Evolutionary conservation across 2,113 vertebrate genomes (phyloP).

Genomic region (Nettapus auritus): DNA sequence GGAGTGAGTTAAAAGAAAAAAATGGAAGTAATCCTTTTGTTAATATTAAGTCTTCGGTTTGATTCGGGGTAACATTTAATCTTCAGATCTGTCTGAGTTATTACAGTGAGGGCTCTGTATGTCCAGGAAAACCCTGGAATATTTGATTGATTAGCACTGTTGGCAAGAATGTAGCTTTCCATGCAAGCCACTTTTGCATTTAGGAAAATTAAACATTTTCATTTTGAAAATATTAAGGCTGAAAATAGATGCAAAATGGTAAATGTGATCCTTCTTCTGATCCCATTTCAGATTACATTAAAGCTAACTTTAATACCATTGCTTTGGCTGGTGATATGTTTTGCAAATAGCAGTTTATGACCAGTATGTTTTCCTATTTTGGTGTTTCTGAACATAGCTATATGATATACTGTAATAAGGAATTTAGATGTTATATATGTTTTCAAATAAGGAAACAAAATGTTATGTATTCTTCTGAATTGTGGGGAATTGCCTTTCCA

Average conservation of each 20-base stretch:
- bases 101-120: not conserved
- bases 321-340: not conserved
- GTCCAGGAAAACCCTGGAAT: not conserved
- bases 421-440: not conserved
- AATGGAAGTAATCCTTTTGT: not conserved
- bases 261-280: not conserved
- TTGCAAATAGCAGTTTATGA: not conserved
- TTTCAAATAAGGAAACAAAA: not conserved
- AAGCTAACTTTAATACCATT: not conserved
- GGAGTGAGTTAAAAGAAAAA: not conserved
- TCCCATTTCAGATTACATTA: not conserved
- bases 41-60: not conserved
- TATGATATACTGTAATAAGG: not conserved
- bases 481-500: not conserved
- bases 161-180: not conserved
- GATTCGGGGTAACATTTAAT: not conserved
- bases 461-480: not conserved
- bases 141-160: not conserved
- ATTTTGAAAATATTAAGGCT: slow-evolving; percentile 8
- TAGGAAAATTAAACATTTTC: not conserved
- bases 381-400: not conserved
- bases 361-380: not conserved
- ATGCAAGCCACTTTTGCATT: not conserved
- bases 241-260: not conserved
- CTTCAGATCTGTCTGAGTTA: not conserved